Evolutionary conservation across 1,140 invertebrate genomes (phyloP).

Genomic region (Tenebrio molitor): DNA sequence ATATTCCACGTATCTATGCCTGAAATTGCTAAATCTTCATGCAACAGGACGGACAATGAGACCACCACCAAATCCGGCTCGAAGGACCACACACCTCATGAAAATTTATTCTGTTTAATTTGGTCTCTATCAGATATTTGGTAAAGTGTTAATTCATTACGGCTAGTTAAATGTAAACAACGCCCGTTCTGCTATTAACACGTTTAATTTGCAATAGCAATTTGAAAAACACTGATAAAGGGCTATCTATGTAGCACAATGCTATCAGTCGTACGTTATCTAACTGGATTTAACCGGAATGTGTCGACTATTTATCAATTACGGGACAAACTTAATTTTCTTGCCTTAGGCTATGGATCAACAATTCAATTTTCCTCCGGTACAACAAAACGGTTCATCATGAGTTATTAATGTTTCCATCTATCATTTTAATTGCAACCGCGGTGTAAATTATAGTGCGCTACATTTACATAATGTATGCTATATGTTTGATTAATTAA

Average conservation of each 20-base stretch:
- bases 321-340: slow-evolving; percentile 12
- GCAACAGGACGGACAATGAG: slow-evolving; percentile 16
- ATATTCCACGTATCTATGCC: not conserved
- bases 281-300: not conserved
- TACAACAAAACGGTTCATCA: slow-evolving; percentile 2
- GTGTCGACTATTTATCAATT: slow-evolving; percentile 3
- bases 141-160: too few relatives aligned
- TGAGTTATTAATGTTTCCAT: slow-evolving; percentile 22
- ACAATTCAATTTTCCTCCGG: slow-evolving; percentile 27
- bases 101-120: too few relatives aligned
- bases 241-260: too few relatives aligned
- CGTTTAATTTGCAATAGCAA: too few relatives aligned
- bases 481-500: too few relatives aligned
- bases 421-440: not conserved
- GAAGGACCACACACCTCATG: too few relatives aligned
- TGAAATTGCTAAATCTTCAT: not conserved
- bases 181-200: too few relatives aligned
- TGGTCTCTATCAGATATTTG: too few relatives aligned
- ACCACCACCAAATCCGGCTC: too few relatives aligned
- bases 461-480: slow-evolving; percentile 11
- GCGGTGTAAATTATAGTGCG: slow-evolving; percentile 27
- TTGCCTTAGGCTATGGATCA: slow-evolving; percentile 22
- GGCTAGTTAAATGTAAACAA: too few relatives aligned
- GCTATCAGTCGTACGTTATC: too few relatives aligned
- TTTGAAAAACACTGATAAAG: too few relatives aligned